Percentiles rank a stretch among this genome's conserved stretches.
Conservation (phyloP, 2,888 invertebrate genomes). For the Melieria crassipennis region DNA sequence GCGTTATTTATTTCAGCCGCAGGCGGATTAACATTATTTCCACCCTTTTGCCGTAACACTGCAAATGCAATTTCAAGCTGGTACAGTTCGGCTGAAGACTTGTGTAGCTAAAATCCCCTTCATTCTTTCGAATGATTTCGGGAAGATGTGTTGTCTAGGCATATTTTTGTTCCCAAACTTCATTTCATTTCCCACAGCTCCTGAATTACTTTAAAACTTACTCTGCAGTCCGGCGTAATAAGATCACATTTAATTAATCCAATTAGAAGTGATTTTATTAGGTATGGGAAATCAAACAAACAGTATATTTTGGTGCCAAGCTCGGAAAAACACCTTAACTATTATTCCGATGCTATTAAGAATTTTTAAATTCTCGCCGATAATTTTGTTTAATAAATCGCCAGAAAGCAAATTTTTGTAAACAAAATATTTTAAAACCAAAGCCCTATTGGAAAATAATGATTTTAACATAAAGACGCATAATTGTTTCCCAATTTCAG, state of each 20-base stretch:
- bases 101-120: slow-evolving; percentile 21
- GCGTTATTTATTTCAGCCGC: slow-evolving; percentile 21
- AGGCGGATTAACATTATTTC: slow-evolving; percentile 26
- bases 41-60: slow-evolving; percentile 23
- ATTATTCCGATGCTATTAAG: slow-evolving; percentile 19
- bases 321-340: slow-evolving; percentile 18
- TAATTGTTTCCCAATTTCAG: slow-evolving; percentile 27
- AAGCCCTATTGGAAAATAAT: slow-evolving; percentile 33
- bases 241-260: slow-evolving; percentile 22
- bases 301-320: neutral
- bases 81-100: slow-evolving; percentile 31
- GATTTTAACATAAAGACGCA: slow-evolving; percentile 33
- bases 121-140: slow-evolving; percentile 34
- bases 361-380: slow-evolving; percentile 25
- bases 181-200: slow-evolving; percentile 22
- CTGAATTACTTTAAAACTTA: slow-evolving; percentile 23
- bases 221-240: slow-evolving; percentile 19
- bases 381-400: slow-evolving; percentile 19
- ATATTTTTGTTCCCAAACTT: slow-evolving; percentile 24
- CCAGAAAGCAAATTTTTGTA: slow-evolving; percentile 29
- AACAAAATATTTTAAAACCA: slow-evolving; percentile 32
- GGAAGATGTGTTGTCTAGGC: slow-evolving; percentile 30
- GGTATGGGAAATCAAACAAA: slow-evolving; percentile 30
- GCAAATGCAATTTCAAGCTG: slow-evolving; percentile 19
- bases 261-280: slow-evolving; percentile 32